These are phyloP conservation scores for Heliornis fulica DNA, from an alignment of 2,113 vertebrate genomes.

Conservation along the genomic window DNA sequence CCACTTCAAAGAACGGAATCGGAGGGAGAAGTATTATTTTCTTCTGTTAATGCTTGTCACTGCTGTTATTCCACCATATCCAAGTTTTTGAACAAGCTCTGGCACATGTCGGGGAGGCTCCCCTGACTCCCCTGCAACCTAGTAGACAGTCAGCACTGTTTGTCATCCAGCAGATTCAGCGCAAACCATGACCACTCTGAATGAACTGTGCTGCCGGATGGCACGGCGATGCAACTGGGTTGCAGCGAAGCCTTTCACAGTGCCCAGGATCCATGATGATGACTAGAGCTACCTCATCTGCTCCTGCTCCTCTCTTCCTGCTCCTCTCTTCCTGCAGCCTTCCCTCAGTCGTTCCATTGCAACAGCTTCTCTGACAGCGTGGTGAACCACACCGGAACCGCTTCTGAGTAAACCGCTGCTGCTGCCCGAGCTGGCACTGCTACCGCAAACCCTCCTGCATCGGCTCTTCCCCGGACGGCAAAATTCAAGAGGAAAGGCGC, in stretches of 20 bases:
- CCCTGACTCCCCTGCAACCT: neutral
- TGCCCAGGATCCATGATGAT: neutral
- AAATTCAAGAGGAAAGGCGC: neutral
- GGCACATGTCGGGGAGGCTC: neutral
- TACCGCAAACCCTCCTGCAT: neutral
- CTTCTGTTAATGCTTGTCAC: neutral
- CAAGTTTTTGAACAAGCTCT: neutral
- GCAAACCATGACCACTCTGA: neutral
- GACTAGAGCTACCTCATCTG: neutral
- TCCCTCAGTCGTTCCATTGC: neutral
- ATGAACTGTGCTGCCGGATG: neutral
- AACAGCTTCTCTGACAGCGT: neutral
- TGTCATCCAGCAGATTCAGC: neutral
- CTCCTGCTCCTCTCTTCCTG: neutral
- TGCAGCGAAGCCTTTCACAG: neutral
- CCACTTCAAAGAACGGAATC: neutral
- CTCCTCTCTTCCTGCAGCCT: neutral
- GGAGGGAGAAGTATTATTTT: neutral
- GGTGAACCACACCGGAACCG: neutral
- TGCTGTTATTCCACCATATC: neutral
- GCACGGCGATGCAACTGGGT: neutral
- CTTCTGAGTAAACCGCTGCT: neutral
- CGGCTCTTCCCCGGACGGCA: neutral
- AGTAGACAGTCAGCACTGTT: neutral
- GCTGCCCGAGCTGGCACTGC: neutral